A percentile compares a stretch with the other conserved stretches of the same genome.
Conservation (phyloP, 1,140 invertebrate species). For the Thalassaphorura encarpata region DNA sequence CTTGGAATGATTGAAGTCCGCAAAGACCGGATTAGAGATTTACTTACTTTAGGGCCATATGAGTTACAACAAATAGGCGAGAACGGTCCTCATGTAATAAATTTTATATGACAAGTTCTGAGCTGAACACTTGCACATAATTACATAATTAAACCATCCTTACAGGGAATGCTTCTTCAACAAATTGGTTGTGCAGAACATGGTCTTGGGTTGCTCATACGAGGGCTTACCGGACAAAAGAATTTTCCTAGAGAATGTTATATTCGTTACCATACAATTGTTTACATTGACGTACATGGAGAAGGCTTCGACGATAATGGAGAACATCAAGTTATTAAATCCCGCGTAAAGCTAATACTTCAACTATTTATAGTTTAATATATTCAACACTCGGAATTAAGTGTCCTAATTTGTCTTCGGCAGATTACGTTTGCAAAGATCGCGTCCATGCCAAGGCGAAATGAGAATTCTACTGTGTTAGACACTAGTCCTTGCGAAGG, state of each 20-base stretch:
- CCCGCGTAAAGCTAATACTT: no score
- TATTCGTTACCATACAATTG: constrained; percentile 12
- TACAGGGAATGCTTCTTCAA: no score
- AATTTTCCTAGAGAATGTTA: constrained; percentile 6
- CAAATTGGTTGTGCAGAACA: no score
- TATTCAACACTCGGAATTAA: neutral
- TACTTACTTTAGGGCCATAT: constrained; percentile 13
- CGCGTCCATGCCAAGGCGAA: constrained; percentile 13
- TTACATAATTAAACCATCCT: no score
- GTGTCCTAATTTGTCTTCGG: neutral
- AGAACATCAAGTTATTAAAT: neutral
- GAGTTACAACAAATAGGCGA: constrained; percentile 9
- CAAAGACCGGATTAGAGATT: constrained; percentile 17
- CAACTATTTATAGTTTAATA: no score
- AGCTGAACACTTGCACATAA: no score
- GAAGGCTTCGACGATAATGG: neutral
- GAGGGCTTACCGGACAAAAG: constrained; percentile 16
- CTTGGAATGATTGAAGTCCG: constrained; percentile 17
- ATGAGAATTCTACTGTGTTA: no score
- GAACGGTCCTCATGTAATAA: constrained; percentile 9
- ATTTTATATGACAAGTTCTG: no score
- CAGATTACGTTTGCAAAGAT: constrained; percentile 23
- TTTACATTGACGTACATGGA: constrained; percentile 14
- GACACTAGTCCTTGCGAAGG: no score
- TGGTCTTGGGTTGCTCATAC: no score